Evolutionary conservation across 2,113 vertebrate genomes (phyloP).

Genomic region (Anas platyrhynchos): DNA sequence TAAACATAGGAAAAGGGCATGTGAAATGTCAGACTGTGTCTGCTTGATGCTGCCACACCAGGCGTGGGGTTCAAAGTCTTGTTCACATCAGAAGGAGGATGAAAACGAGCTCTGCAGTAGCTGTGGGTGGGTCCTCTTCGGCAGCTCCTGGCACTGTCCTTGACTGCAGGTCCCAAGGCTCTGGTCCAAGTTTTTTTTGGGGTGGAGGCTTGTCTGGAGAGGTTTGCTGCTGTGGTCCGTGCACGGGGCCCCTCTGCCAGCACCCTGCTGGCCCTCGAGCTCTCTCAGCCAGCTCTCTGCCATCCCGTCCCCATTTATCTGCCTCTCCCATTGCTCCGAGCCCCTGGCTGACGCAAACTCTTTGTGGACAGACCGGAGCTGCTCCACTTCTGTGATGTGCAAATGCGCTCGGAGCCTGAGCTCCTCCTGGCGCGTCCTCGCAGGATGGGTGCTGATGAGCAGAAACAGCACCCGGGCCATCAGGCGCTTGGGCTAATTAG

Average conservation of each 20-base stretch:
- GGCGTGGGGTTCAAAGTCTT: background rate
- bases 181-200: background rate
- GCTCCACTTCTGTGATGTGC: background rate
- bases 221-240: background rate
- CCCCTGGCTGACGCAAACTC: rapidly evolving
- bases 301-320: rapidly evolving
- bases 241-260: background rate
- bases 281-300: background rate
- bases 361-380: background rate
- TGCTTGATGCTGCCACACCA: background rate
- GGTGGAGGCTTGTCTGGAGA: background rate
- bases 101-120: rapidly evolving
- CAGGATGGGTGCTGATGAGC: background rate
- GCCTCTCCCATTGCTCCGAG: background rate
- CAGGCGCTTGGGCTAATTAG: background rate
- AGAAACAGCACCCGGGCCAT: background rate
- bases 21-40: background rate
- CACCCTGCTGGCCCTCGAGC: rapidly evolving
- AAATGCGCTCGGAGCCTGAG: background rate
- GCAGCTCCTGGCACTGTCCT: background rate
- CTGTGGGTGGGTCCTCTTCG: background rate
- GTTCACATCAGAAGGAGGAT: background rate
- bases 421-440: background rate
- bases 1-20: background rate
- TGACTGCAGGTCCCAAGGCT: background rate